These are phyloP conservation scores for Paradisaea rubra DNA, from an alignment of 2,113 vertebrate species.

Conservation along the genomic window DNA sequence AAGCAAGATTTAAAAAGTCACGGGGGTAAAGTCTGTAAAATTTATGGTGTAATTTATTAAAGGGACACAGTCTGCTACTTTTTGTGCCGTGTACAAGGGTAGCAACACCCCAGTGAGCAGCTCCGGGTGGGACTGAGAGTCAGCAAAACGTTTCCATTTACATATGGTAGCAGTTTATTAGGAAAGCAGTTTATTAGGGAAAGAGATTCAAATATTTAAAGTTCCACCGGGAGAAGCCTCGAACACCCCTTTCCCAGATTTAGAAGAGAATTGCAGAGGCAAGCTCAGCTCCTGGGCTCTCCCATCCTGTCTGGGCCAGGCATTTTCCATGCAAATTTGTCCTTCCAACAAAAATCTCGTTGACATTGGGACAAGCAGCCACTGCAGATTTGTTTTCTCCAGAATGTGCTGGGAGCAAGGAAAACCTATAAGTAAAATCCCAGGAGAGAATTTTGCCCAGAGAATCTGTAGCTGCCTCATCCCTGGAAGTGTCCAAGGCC, in stretches of 20 bases:
- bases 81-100: not conserved
- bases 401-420: not conserved
- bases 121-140: not conserved
- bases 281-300: not conserved
- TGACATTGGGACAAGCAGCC: not conserved
- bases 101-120: not conserved
- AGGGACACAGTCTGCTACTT: constrained; percentile 39
- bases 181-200: constrained; percentile 33
- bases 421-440: not conserved
- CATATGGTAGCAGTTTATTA: constrained; percentile 45
- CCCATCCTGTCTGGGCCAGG: not conserved
- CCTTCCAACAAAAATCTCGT: not conserved
- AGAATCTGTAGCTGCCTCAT: not conserved
- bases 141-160: not conserved
- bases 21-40: constrained; percentile 41
- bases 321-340: not conserved
- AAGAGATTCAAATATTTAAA: constrained; percentile 16
- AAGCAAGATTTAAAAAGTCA: constrained; percentile 22
- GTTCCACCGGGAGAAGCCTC: not conserved
- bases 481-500: not conserved
- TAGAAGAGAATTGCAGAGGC: not conserved
- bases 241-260: not conserved
- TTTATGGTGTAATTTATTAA: constrained; percentile 49
- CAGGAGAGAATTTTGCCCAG: not conserved
- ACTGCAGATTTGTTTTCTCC: not conserved